Evolutionary conservation across 2,888 invertebrate genomes (phyloP), one percentile per base, ranked within the genome.

Genomic region (Elysia crispata): DNA sequence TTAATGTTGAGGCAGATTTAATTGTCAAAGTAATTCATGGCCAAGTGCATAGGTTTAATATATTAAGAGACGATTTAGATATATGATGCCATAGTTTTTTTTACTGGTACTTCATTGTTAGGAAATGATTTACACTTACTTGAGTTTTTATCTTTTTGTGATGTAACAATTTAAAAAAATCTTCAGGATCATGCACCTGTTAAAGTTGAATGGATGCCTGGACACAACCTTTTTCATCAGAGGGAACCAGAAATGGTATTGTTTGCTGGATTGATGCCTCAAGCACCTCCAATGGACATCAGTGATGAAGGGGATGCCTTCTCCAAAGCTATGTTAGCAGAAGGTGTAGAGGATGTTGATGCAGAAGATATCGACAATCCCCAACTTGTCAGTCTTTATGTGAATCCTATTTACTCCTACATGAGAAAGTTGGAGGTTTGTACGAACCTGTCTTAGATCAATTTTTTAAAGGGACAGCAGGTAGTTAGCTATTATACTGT

Each of bases 341-440:
- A 80, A 50, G 86, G 86, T 81, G 79, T 89, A 66, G 87, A 89
- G 83, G 89, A 90, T 87, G 96, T 97, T 90, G 97, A 97, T 88
- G 90, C 89, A 89, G 94, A 94, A 72, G 96, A 96, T 89, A 93
- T 93, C 62, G 94, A 94, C 67, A 96, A 96, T 91, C 95, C 96
- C 1, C 93, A 96, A 86, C 94, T 97, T 86, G 95, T 97, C 90
- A 94, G 96, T 23, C 95, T 95, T 86, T 98, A 98, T 91, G 95
- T 96, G 50, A 95, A 96, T 84, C 97, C 98, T 87, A 98, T 98
- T 90, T 97, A 97, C 90, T 93, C 93, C 25, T 97, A 98, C 92
- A 94, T 98, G 89, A 94, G 94, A 84, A 92, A 94, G 73, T 92
- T 97, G 82, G 98, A 98, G 92, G 93, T 91, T 41, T 41, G 41